These are phyloP conservation scores for Wiebesia pumilae DNA, from an alignment of 1,140 invertebrate genomes.

Conservation along the genomic window DNA sequence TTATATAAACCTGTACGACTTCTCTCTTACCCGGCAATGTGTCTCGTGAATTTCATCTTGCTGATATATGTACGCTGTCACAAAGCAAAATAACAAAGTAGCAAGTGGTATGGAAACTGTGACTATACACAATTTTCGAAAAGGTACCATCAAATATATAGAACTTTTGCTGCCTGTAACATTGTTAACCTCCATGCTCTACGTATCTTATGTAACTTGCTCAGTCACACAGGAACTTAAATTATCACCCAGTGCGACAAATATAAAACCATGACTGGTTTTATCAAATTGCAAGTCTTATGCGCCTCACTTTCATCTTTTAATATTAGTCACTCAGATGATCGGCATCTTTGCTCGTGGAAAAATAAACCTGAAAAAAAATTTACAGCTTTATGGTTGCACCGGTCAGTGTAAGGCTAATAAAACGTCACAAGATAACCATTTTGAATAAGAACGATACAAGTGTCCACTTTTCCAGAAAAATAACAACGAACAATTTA, in stretches of 20 bases:
- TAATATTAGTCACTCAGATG: conserved; percentile 9
- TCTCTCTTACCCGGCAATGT: conserved; percentile 86
- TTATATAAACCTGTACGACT: too few relatives aligned
- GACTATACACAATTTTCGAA: conserved; percentile 84
- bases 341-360: conserved; percentile 15
- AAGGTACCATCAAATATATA: conserved; percentile 75
- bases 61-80: conserved; percentile 91
- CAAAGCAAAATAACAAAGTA: conserved; percentile 88
- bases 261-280: conserved; percentile 44
- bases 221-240: conserved; percentile 48
- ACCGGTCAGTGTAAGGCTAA: too few relatives aligned
- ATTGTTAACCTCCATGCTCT: conserved; percentile 72
- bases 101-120: conserved; percentile 87
- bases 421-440: too few relatives aligned
- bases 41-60: conserved; percentile 94
- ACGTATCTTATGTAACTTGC: conserved; percentile 15
- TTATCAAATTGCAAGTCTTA: background rate
- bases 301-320: conserved; percentile 11
- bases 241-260: conserved; percentile 39
- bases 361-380: conserved; percentile 12
- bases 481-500: conserved; percentile 12
- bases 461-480: background rate
- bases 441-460: background rate
- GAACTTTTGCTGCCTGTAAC: conserved; percentile 67
- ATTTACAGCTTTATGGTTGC: background rate